Conservation (phyloP, 2,888 invertebrate genomes). For the Agelastica alni region DNA sequence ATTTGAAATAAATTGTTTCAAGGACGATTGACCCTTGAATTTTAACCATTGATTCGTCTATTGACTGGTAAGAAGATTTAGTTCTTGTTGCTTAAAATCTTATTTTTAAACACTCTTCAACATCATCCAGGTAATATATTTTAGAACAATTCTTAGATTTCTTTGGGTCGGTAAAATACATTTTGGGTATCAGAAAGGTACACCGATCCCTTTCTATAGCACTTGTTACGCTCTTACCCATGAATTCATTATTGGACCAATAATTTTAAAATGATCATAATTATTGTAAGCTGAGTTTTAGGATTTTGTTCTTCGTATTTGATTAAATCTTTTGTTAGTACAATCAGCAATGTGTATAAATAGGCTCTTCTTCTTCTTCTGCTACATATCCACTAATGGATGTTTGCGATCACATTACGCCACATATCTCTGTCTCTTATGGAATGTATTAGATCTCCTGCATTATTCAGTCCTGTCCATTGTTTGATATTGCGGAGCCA, state of each 20-base stretch:
- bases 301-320: too few relatives aligned
- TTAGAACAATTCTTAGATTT: not conserved
- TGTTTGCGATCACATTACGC: too few relatives aligned
- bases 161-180: not conserved
- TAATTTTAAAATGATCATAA: not conserved
- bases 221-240: not conserved
- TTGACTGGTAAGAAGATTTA: constrained; percentile 3
- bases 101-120: not conserved
- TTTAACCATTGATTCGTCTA: not conserved
- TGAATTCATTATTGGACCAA: not conserved
- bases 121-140: not conserved
- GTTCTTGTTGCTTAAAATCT: not conserved
- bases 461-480: too few relatives aligned
- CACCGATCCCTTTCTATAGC: not conserved
- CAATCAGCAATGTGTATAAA: too few relatives aligned
- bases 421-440: too few relatives aligned
- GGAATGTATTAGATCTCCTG: too few relatives aligned
- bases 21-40: not conserved
- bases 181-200: not conserved
- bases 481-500: too few relatives aligned
- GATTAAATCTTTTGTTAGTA: too few relatives aligned
- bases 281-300: too few relatives aligned
- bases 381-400: too few relatives aligned
- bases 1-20: not conserved
- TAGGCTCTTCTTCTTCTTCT: too few relatives aligned